phyloP scores from a whole-genome alignment of 2,888 invertebrate genomes.

The Xanthia togata region DNA sequence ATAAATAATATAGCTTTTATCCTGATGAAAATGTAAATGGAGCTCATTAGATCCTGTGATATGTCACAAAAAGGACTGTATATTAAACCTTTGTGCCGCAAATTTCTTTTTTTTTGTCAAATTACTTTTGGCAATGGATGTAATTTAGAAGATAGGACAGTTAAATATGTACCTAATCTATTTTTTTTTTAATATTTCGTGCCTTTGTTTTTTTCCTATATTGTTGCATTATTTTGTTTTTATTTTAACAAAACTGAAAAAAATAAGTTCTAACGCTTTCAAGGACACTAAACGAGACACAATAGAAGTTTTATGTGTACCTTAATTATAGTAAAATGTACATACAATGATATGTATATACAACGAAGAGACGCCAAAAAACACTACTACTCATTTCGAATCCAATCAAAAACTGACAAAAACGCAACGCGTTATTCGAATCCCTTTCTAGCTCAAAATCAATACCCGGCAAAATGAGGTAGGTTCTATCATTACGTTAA shows the following conservation, averaged over 20 bases:
- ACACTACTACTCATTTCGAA: constrained; percentile 1
- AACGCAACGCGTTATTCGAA: constrained; percentile 41
- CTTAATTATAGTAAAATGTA: too few relatives aligned
- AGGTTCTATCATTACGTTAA: constrained; percentile 57
- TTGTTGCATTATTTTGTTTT: background rate
- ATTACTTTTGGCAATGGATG: constrained; percentile 32
- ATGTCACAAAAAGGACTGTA: constrained; percentile 47
- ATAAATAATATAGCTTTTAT: constrained; percentile 60
- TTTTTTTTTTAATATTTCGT: background rate
- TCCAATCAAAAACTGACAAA: constrained; percentile 49
- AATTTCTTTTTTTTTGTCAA: constrained; percentile 27
- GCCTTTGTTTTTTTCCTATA: background rate
- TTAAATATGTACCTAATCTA: background rate
- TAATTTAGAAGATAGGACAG: constrained; percentile 34
- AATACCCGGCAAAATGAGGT: constrained; percentile 55
- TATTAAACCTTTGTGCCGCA: constrained; percentile 25
- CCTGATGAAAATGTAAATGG: constrained; percentile 64
- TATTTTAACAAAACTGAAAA: background rate
- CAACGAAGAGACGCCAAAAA: background rate
- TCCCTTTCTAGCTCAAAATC: constrained; percentile 47
- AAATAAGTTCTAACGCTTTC: background rate
- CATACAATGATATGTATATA: background rate
- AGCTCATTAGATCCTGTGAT: constrained; percentile 32
- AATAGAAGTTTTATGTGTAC: background rate
- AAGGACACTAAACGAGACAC: too few relatives aligned